A percentile compares a stretch with the other conserved stretches of the same genome.
phyloP scores from a whole-genome alignment of 2,113 vertebrate genomes.

The Gulo gulo region DNA sequence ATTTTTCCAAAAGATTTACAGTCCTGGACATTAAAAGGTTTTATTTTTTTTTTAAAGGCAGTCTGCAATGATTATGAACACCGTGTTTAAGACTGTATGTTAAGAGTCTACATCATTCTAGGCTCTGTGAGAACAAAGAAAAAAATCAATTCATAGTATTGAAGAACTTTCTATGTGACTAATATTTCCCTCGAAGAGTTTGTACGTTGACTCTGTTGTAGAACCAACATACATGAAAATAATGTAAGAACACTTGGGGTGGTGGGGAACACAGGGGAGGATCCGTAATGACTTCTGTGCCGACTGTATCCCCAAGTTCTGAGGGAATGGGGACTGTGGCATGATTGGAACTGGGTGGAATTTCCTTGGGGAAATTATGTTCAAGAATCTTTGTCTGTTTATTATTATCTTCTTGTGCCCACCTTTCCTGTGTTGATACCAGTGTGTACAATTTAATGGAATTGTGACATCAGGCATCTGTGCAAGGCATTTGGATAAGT shows the following conservation, averaged over 20 bases:
- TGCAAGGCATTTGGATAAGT: neutral
- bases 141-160: neutral
- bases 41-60: neutral
- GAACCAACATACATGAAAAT: neutral
- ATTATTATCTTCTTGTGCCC: neutral
- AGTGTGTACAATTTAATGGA: neutral
- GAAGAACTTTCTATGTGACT: neutral
- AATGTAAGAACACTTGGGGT: neutral
- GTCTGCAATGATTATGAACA: neutral
- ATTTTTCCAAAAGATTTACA: neutral
- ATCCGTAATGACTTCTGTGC: neutral
- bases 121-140: neutral
- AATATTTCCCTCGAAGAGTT: slow-evolving; percentile 1
- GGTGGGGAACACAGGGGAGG: neutral
- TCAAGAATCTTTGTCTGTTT: slow-evolving; percentile 35
- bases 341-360: neutral
- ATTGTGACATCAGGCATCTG: slow-evolving; percentile 16
- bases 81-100: neutral
- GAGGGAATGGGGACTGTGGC: neutral
- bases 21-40: neutral
- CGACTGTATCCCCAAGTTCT: neutral
- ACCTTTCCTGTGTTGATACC: slow-evolving; percentile 57
- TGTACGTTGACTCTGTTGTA: neutral
- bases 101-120: neutral
- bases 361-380: slow-evolving; percentile 39